Base-by-base conservation (phyloP, 1,140 invertebrate genomes). In the Chlorops oryzae region DNA sequence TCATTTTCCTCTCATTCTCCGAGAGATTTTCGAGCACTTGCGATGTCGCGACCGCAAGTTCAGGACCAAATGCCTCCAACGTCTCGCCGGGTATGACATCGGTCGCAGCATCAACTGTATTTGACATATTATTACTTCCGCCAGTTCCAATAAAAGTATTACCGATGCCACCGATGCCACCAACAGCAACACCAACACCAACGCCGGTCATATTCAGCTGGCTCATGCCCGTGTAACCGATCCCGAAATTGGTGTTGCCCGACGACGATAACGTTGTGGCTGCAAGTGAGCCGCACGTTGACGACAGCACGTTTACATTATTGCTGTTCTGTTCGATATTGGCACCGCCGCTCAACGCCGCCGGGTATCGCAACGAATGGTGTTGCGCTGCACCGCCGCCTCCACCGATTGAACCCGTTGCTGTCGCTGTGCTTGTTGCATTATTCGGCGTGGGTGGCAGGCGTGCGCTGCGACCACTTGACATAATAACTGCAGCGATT, bases 391-490 rank as follows among this genome's bases (percentile, higher is more conserved):
- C 62, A 28, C 12, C 21, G 23, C 22, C 23, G 25, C 10, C 41
- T 39, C 38, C 22, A 17, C 42, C 21, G 39, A 45, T 28, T 10
- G 44, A 40, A 24, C 41, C 22, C 23, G 27, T 21, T 39, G 51
- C 5, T 62, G 55, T 61, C 62, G 51, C 57, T 62, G 56, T n/a
- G n/a, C n/a, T n/a, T n/a, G n/a, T n/a, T n/a, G 68, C 63, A 52
- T 58, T 59, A 57, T 55, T 63, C 17, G 70, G 65, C 51, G 63
- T 70, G 18, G 69, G 63, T 51, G 69, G 70, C 35, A 72, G 59
- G 39, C 70, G 59, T 53, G 69, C 70, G 47, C 70, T 72, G 48
- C 69, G 70, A 58, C 69, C 69, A 63, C 69, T 72, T 62, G 69
- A 68, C 68, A 71, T 71, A 61, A 55, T 55, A 45, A 17, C n/a